Conservation (phyloP, 1,140 invertebrate genomes). For the Ctenoplectra terminalis region DNA sequence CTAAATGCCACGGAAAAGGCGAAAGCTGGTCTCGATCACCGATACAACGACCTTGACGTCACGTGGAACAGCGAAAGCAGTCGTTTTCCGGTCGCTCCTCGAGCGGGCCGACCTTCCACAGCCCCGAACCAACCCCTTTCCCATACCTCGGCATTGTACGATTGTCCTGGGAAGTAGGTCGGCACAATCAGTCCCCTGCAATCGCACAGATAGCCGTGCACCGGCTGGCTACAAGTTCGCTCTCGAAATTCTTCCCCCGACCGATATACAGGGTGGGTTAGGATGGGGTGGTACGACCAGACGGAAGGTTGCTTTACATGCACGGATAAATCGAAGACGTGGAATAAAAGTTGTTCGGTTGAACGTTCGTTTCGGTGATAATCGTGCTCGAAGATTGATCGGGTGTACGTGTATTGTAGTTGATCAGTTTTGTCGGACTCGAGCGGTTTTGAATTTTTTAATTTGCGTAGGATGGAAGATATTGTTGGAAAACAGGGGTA, state of each 20-base stretch:
- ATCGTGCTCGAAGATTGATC: no score
- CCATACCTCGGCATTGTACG: conserved; percentile 46
- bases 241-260: conserved; percentile 14
- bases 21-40: conserved; percentile 13
- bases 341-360: no score
- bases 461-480: no score
- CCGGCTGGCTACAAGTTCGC: background rate
- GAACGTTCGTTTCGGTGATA: no score
- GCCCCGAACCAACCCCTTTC: conserved; percentile 8
- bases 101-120: background rate
- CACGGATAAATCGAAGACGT: no score
- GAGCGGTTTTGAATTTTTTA: no score
- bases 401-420: no score
- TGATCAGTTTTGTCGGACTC: no score
- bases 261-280: background rate
- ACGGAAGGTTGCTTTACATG: no score
- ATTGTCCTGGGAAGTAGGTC: conserved; percentile 71
- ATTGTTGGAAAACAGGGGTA: no score
- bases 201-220: conserved; percentile 46
- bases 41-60: conserved; percentile 68
- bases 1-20: background rate
- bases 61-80: conserved; percentile 55
- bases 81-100: conserved; percentile 11
- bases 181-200: conserved; percentile 63
- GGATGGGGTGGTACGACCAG: no score